Evolutionary conservation across 2,113 vertebrate species (phyloP).

Genomic region (Pteruthius melanotis): DNA sequence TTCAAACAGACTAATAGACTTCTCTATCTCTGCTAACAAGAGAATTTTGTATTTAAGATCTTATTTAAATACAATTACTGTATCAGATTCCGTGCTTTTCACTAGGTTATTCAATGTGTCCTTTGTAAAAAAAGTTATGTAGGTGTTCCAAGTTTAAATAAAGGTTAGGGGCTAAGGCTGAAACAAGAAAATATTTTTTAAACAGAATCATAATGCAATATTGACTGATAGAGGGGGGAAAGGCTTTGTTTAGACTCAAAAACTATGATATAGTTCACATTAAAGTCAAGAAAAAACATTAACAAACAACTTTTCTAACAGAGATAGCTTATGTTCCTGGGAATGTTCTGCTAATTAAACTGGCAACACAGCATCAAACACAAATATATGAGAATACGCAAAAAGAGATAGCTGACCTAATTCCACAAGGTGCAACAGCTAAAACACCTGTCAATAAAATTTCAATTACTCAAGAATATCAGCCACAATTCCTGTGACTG

Average conservation of each 20-base stretch:
- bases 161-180: background rate
- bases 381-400: background rate
- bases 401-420: background rate
- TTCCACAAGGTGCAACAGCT: background rate
- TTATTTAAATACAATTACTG: background rate
- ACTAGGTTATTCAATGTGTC: background rate
- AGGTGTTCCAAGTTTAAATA: background rate
- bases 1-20: background rate
- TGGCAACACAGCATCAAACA: background rate
- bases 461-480: background rate
- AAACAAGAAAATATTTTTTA: background rate
- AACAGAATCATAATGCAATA: background rate
- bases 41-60: background rate
- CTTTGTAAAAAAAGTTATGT: background rate
- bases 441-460: background rate
- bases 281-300: background rate
- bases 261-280: background rate
- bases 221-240: fast-evolving
- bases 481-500: background rate
- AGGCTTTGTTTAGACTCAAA: background rate
- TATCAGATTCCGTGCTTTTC: background rate
- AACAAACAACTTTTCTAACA: background rate
- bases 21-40: background rate
- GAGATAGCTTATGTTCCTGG: background rate
- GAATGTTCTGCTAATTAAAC: background rate